Percentiles rank a stretch among this genome's conserved stretches.
Conservation (phyloP, 2,113 vertebrate genomes). For the Nannobrachium achirus region DNA sequence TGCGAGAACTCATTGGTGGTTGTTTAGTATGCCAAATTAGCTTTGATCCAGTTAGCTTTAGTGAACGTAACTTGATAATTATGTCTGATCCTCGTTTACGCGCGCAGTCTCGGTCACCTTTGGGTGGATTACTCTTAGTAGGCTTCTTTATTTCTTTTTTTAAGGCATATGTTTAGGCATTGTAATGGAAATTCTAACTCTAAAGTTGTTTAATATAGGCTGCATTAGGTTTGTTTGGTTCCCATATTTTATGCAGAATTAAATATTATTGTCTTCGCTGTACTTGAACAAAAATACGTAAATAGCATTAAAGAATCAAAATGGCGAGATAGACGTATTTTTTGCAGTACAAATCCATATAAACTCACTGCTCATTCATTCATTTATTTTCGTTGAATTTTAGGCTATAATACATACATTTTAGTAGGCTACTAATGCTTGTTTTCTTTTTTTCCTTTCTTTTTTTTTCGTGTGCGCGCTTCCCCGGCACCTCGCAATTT, state of each 20-base stretch:
- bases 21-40: conserved; percentile 27
- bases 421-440: background rate
- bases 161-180: background rate
- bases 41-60: background rate
- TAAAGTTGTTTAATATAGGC: background rate
- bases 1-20: conserved; percentile 43
- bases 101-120: background rate
- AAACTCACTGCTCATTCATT: background rate
- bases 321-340: background rate
- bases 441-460: background rate
- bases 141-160: background rate
- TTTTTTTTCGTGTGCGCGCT: background rate
- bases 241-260: no score
- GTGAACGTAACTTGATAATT: background rate
- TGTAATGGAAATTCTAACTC: background rate
- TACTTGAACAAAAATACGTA: no score
- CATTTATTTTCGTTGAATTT: background rate
- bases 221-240: background rate
- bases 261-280: no score
- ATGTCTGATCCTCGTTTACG: background rate
- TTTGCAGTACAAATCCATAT: no score
- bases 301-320: no score
- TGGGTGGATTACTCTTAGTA: background rate
- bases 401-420: background rate
- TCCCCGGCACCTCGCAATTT: conserved; percentile 18